Evolutionary conservation across 2,888 invertebrate genomes (phyloP), one percentile per base, ranked within the genome.

Genomic region (Drosophila flavopinicola): DNA sequence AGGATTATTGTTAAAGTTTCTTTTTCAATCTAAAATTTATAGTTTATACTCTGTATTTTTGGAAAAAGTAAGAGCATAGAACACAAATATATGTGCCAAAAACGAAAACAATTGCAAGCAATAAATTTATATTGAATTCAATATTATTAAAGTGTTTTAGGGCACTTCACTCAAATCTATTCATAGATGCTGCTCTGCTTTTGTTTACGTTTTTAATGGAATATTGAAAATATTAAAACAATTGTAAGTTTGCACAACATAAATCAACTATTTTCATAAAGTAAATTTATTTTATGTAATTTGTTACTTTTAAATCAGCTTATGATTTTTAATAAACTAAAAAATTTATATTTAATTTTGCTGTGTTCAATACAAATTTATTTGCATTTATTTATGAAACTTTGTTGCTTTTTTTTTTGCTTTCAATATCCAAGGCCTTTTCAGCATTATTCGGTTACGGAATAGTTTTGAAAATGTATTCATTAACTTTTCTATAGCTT

Each of bases 381-480:
- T n/a, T n/a, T n/a, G n/a, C 7, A 48, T 27, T 20, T 37, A 5
- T 37, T 5, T 35, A 10, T 35, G 1, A 6, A 20, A 20, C 37
- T 20, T 17, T 33, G n/a, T 33, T 32, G 9, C 5, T 35, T 15
- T 15, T n/a, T 13, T 20, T 37, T 17, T 1, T 20, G 11, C 10
- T 17, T 33, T 15, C n/a, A 20, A 29, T 27, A 35, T 10, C 3
- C 6, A 47, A 44, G 41, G 33, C 33, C 15, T 60, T 59, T 30
- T 20, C 35, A 60, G 24, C 47, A 42, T 39, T 67, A 42, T 66
- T 51, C 38, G 37, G 41, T 61, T 69, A 54, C 54, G 13, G 11
- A 35, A 15, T 85, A 68, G 63, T 78, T 78, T 70, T 60, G 35
- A 4, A 38, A 66, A 66, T 78, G 54, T 53, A 52, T 35, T 44